Evolutionary conservation across 1,140 invertebrate genomes (phyloP).

Genomic region (Calliphora vicina): DNA sequence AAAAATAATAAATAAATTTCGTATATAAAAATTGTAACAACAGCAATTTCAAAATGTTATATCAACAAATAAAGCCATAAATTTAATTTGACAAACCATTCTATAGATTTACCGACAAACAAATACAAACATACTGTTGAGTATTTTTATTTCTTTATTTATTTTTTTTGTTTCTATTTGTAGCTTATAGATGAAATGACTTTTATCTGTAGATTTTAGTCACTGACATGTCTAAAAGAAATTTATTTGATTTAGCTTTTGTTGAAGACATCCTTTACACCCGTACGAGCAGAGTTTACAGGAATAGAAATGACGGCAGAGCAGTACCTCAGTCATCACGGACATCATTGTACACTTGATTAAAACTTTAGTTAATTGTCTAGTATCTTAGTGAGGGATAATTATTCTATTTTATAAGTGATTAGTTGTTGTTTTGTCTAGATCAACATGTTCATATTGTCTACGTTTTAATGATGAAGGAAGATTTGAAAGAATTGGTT

Average conservation of each 20-base stretch:
- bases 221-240: constrained; percentile 29
- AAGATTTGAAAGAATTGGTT: no score
- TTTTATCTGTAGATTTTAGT: constrained; percentile 30
- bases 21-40: constrained; percentile 27
- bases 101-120: neutral
- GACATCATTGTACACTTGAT: neutral
- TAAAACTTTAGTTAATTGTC: neutral
- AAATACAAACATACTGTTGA: neutral
- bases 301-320: neutral
- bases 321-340: no score
- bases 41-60: constrained; percentile 29
- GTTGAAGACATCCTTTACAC: neutral
- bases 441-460: neutral
- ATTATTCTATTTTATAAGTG: neutral
- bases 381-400: neutral
- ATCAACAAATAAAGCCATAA: constrained; percentile 32
- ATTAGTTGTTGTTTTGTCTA: neutral
- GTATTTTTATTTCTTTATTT: neutral
- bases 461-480: no score
- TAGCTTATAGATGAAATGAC: constrained; percentile 13
- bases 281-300: neutral
- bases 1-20: neutral
- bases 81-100: constrained; percentile 32
- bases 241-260: constrained; percentile 25
- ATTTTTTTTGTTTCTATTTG: neutral